A percentile compares a stretch with the other conserved stretches of the same genome.
These are phyloP conservation scores for Meandrusa payeni DNA, from an alignment of 2,888 invertebrate genomes.

Conservation along the genomic window DNA sequence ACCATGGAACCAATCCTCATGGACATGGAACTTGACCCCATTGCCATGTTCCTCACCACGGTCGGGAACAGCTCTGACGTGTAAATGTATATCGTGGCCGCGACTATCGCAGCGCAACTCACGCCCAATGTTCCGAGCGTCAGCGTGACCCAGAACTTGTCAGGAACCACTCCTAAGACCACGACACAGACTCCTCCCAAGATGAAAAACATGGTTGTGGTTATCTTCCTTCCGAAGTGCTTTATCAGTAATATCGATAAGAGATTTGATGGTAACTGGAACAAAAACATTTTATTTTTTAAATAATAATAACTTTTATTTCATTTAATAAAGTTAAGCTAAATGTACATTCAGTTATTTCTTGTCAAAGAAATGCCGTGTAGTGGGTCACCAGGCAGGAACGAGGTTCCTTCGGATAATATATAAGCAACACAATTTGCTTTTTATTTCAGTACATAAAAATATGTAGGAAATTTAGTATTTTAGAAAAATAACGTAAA, in stretches of 20 bases:
- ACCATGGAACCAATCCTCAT: conserved; percentile 92
- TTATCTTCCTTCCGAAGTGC: conserved; percentile 83
- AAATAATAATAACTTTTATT: too few relatives aligned
- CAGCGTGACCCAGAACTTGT: conserved; percentile 76
- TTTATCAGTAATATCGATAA: conserved; percentile 80
- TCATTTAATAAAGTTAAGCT: too few relatives aligned
- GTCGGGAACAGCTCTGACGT: conserved; percentile 94
- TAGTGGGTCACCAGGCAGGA: too few relatives aligned
- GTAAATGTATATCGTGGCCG: conserved; percentile 91
- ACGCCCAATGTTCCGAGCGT: conserved; percentile 87
- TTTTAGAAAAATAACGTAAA: too few relatives aligned
- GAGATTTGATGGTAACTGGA: conserved; percentile 81
- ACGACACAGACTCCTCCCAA: conserved; percentile 83
- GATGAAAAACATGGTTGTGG: conserved; percentile 80
- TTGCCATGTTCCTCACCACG: conserved; percentile 90
- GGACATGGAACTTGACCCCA: conserved; percentile 91
- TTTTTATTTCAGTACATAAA: too few relatives aligned
- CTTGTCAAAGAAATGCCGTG: too few relatives aligned
- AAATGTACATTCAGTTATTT: too few relatives aligned
- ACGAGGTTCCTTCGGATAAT: too few relatives aligned
- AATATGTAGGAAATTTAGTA: too few relatives aligned
- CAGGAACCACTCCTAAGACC: conserved; percentile 77
- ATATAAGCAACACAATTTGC: too few relatives aligned
- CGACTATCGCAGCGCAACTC: conserved; percentile 88
- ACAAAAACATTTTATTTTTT: too few relatives aligned